Evolutionary conservation across 2,113 vertebrate species (phyloP).

Genomic region (Propithecus coquereli): DNA sequence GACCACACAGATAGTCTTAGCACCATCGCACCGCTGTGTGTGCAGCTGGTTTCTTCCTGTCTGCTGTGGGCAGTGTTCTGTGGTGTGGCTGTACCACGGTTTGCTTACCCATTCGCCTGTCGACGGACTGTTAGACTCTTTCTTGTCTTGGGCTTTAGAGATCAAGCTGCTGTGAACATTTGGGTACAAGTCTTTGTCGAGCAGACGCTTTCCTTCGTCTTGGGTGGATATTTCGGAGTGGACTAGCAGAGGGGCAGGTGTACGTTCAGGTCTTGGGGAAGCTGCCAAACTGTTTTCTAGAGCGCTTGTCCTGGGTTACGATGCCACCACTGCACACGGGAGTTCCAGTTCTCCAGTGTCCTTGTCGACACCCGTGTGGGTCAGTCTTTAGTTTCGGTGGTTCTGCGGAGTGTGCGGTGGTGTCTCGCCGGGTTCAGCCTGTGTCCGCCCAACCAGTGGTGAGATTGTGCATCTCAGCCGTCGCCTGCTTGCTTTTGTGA

Average conservation of each 20-base stretch:
- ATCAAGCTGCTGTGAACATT: not conserved
- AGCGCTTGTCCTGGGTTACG: not conserved
- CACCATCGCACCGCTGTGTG: accelerated
- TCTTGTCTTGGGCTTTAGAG: not conserved
- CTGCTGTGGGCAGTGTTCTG: not conserved
- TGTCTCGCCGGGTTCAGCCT: not conserved
- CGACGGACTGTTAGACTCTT: not conserved
- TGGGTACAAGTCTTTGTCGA: not conserved
- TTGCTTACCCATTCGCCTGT: not conserved
- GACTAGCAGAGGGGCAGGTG: not conserved
- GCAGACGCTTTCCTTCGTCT: not conserved
- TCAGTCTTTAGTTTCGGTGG: not conserved
- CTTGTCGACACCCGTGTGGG: not conserved
- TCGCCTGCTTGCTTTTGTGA: not conserved
- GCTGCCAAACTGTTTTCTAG: not conserved
- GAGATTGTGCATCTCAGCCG: not conserved
- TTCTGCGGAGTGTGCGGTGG: accelerated
- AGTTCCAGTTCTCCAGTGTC: not conserved
- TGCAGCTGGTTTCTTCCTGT: not conserved
- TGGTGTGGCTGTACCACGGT: too few relatives aligned
- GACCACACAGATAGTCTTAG: not conserved
- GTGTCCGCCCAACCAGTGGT: not conserved
- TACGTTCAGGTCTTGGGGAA: not conserved
- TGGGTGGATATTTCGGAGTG: not conserved
- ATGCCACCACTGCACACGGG: accelerated